These are phyloP conservation scores for Telmatherina bonti DNA, from an alignment of 2,797 vertebrate species.

Conservation along the genomic window DNA sequence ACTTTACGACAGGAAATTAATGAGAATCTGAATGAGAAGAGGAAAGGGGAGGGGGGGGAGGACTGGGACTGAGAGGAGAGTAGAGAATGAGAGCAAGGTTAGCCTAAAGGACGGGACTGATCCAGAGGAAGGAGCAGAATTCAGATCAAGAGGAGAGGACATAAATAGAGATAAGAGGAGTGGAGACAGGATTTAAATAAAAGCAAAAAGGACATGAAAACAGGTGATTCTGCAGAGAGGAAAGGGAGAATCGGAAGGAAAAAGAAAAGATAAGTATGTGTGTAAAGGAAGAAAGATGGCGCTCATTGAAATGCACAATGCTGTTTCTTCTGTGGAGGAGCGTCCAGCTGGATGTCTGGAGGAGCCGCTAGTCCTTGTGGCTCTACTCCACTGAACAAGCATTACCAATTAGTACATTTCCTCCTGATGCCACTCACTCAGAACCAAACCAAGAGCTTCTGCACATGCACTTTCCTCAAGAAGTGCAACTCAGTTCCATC, in stretches of 20 bases:
- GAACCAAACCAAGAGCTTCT: slow-evolving; percentile 44
- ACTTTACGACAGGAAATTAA: not conserved
- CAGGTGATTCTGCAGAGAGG: slow-evolving; percentile 18
- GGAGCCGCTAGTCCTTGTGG: slow-evolving; percentile 49
- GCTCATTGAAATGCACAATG: slow-evolving; percentile 65
- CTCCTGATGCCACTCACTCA: slow-evolving; percentile 12
- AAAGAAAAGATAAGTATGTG: not conserved
- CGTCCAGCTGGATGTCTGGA: slow-evolving; percentile 66
- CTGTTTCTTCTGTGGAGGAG: slow-evolving; percentile 52
- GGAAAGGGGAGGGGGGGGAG: slow-evolving; percentile 7
- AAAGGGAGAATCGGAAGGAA: slow-evolving; percentile 7
- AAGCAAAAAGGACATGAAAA: slow-evolving; percentile 5
- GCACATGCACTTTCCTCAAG: slow-evolving; percentile 17
- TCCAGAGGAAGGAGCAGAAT: slow-evolving; percentile 62
- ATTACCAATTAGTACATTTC: slow-evolving; percentile 60
- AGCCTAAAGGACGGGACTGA: slow-evolving; percentile 59
- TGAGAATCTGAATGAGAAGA: not conserved
- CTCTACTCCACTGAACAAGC: slow-evolving; percentile 51
- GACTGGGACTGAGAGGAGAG: slow-evolving; percentile 32
- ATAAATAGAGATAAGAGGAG: slow-evolving; percentile 13
- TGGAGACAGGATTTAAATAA: slow-evolving; percentile 19
- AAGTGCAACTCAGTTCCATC: slow-evolving; percentile 28
- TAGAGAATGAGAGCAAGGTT: slow-evolving; percentile 71
- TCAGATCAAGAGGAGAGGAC: slow-evolving; percentile 49
- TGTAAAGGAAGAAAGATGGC: slow-evolving; percentile 13